Evolutionary conservation across 2,113 vertebrate genomes (phyloP).

Genomic region (Lathamus discolor): DNA sequence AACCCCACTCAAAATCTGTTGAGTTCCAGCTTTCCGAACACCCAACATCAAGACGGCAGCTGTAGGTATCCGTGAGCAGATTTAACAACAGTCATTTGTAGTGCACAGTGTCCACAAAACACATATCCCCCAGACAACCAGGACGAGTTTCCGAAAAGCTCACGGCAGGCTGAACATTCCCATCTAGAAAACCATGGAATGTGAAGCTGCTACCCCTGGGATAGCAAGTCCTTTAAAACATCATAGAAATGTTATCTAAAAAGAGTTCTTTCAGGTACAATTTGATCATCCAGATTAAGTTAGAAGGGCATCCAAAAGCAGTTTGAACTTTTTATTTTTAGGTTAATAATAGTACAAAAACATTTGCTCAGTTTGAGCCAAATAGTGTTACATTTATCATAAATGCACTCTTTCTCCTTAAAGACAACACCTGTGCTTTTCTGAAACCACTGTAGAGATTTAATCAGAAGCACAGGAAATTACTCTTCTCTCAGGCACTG

Average conservation of each 20-base stretch:
- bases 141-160: constrained; percentile 30
- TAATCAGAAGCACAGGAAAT: constrained; percentile 51
- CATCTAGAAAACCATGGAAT: constrained; percentile 49
- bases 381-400: constrained; percentile 84
- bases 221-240: constrained; percentile 55
- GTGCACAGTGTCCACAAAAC: constrained; percentile 42
- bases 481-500: constrained; percentile 52
- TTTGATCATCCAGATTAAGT: constrained; percentile 41
- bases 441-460: constrained; percentile 33
- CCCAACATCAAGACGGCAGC: not conserved
- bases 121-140: not conserved
- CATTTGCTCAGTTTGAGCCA: constrained; percentile 83
- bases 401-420: constrained; percentile 79
- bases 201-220: constrained; percentile 34
- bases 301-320: constrained; percentile 61
- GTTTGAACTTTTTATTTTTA: constrained; percentile 45
- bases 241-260: constrained; percentile 40
- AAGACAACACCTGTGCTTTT: constrained; percentile 70
- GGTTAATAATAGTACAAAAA: constrained; percentile 75
- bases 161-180: constrained; percentile 7
- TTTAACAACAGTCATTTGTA: constrained; percentile 39
- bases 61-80: not conserved
- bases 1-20: not conserved
- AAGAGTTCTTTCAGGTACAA: constrained; percentile 28
- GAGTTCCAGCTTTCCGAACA: not conserved